Evolutionary conservation across 1,140 invertebrate genomes (phyloP), one percentile per base, ranked within the genome.

Genomic region (Drosophila pseudoobscura): DNA sequence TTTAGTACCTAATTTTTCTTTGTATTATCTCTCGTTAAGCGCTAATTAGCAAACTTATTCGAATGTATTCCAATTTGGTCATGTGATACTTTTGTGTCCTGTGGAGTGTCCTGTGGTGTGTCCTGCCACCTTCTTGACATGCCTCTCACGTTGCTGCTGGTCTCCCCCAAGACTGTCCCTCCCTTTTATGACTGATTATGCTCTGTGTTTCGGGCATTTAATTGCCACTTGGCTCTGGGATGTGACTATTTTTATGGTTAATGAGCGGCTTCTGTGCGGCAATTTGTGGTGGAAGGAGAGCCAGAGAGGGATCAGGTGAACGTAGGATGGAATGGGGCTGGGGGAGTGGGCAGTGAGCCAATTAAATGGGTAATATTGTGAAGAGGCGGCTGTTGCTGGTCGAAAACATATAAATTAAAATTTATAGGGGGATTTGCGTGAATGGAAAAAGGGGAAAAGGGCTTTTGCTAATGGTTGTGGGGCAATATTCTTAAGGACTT

Each of bases 191-290:
- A 84, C 80, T 84, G 80, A 84, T 85, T 84, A 84, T 84, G 80
- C 66, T 80, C 80, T 80, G 80, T 84, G 71, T 80, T 84, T 74
- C 73, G 80, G 80, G 53, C 76, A 66, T 84, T 83, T 84, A 84
- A 84, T 84, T 84, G 80, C 80, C 80, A 84, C 80, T 84, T 85
- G 76, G 72, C 49, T 72, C 58, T 58, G 75, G 9, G 71, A 79
- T 84, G 73, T 85, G 80, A 85, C 80, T 85, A 85, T 72, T 84
- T 84, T 85, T 85, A 85, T 84, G 80, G 77, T 75, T 84, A 84
- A 84, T 84, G 77, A 84, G 80, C 80, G 77, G 61, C 76, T 85
- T 65, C 11, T 39, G 35, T 39, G 76, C 61, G 61, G 59, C 61
- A 64, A 77, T 71, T 78, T 83, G 46, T 54, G 49, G 57, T 29